Percentiles rank a stretch among this genome's conserved stretches.
These are phyloP conservation scores for Polypterus bichir DNA, from an alignment of 2,113 vertebrate species.

Conservation along the genomic window DNA sequence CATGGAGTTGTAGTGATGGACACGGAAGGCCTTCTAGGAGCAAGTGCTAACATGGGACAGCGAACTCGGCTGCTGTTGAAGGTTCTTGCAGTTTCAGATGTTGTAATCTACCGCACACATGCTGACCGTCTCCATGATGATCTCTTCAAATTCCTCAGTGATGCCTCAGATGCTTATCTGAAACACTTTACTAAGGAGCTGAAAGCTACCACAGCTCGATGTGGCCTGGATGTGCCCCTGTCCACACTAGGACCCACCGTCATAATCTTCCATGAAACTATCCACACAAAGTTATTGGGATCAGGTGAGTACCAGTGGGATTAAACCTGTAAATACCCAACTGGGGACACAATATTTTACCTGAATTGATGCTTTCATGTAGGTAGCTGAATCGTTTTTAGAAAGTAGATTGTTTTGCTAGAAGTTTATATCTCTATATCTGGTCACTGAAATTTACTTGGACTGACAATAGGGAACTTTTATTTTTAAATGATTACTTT, in stretches of 20 bases:
- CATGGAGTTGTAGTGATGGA: constrained; percentile 83
- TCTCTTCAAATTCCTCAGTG: constrained; percentile 95
- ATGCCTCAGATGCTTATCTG: constrained; percentile 91
- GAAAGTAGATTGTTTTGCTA: too few relatives aligned
- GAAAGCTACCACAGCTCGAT: constrained; percentile 89
- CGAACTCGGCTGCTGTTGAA: constrained; percentile 89
- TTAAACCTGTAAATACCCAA: too few relatives aligned
- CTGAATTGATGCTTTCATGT: too few relatives aligned
- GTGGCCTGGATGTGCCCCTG: constrained; percentile 88
- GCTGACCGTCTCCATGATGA: constrained; percentile 94
- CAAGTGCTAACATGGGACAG: constrained; percentile 86
- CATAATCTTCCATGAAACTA: constrained; percentile 96
- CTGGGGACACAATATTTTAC: too few relatives aligned
- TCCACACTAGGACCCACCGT: constrained; percentile 90
- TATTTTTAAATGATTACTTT: too few relatives aligned
- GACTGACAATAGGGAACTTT: too few relatives aligned
- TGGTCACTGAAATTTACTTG: too few relatives aligned
- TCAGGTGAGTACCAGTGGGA: constrained; percentile 61
- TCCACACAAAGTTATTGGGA: constrained; percentile 88
- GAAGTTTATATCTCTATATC: too few relatives aligned
- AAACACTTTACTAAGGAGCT: constrained; percentile 93
- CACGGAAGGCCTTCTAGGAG: constrained; percentile 88
- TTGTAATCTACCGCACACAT: constrained; percentile 92
- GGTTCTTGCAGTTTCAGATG: constrained; percentile 86
- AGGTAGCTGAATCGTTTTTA: too few relatives aligned